Evolutionary conservation across 1,140 invertebrate species (phyloP).

Genomic region (Lamellibrachia luymesi): DNA sequence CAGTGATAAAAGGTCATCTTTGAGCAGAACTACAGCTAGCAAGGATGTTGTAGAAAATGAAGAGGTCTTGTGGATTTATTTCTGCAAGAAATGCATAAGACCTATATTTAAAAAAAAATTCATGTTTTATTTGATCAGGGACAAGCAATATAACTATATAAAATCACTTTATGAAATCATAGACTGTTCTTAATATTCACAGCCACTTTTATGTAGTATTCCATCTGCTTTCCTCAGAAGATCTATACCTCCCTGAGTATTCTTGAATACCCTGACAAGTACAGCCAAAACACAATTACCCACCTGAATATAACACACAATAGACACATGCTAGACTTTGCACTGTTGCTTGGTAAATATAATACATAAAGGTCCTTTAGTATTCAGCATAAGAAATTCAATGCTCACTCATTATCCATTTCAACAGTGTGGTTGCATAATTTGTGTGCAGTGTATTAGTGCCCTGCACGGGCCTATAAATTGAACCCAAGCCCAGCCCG

Average conservation of each 20-base stretch:
- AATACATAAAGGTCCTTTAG: background rate
- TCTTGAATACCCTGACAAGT: background rate
- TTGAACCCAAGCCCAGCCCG: no score
- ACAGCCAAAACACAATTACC: background rate
- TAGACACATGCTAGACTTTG: background rate
- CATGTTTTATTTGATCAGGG: background rate
- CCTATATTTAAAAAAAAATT: background rate
- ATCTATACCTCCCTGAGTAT: background rate
- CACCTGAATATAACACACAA: background rate
- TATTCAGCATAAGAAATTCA: background rate
- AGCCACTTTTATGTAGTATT: background rate
- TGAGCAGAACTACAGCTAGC: no score
- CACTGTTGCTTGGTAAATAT: background rate
- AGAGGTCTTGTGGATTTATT: background rate
- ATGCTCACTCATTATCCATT: background rate
- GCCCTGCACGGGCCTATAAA: background rate
- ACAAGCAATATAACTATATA: background rate
- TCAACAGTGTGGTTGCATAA: background rate
- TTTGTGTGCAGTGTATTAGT: background rate
- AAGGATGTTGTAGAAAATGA: background rate
- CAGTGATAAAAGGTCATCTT: no score
- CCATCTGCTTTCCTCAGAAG: background rate
- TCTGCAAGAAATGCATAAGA: background rate
- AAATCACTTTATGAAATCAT: background rate
- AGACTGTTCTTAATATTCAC: background rate